Evolutionary conservation across 30 jellyfish, hydroid and myxozoan species (phyloP), one percentile per base, ranked within the genome.

Genomic region (Aurelia sp.): DNA sequence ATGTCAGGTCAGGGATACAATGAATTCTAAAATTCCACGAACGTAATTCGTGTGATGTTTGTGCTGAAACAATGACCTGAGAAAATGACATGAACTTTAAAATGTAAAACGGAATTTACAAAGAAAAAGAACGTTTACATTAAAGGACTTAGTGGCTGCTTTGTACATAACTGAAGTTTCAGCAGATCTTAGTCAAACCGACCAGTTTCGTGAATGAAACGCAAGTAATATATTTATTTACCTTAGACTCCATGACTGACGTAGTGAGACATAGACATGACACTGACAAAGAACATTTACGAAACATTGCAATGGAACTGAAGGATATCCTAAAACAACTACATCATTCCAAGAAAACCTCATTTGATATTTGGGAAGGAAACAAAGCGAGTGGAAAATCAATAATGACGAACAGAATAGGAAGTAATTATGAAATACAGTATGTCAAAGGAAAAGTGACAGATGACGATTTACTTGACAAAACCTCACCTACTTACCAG

Each of bases 261-360:
- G 15, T 44, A 44, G 55, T 10, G 55, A 44, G 70, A 55, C 76
- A 67, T 53, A 17, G 48, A 30, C 78, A 59, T n/a, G 91, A 88
- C 71, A 76, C 11, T 10, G 97, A 90, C 78, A 80, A 83, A 40
- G 81, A 58, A 58, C 89, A 72, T 23, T 65, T 90, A 61, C 78
- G 84, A 66, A 79, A 59, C 47, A 78, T 90, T 13, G 94, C 91
- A 51, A 74, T 80, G 84, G 97, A 90, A 62, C 83, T 90, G 41
- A 90, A 90, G 41, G 97, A 90, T 84, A 88, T 90, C n/a, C 63
- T 90, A 8, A 76, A 66, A 67, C 89, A 79, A 68, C 78, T 90
- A 48, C 97, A 82, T 40, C 31, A 47, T 48, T 40, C 79, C 31
- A 86, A 86, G 55, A 74, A 72, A 60, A 51, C 76, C 27, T 51